Base-by-base conservation (phyloP, 2,797 vertebrate species). In the Sebastes goodei region DNA sequence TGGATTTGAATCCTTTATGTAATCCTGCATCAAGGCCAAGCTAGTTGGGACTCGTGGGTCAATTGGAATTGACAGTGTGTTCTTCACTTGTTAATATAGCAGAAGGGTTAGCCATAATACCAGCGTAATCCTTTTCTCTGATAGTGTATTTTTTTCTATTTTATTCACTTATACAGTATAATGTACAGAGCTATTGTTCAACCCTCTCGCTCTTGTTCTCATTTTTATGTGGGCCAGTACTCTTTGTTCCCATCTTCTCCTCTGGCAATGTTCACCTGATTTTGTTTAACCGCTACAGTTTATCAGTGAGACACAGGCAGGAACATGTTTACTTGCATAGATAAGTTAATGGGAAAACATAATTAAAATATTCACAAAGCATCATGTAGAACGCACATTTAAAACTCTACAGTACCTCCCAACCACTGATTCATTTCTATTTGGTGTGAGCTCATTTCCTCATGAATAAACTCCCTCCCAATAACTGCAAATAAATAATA, bases 1-100 rank as follows among this genome's bases (percentile, higher is more conserved):
- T 90, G 82, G 56, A 81, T 86, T 92, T 87, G 74, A 88, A 82
- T 86, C 78, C 59, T 85, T 91, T 90, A 92, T 88, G 79, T 93
- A 91, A 93, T 90, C 76, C 85, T 78, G 49, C 75, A 92, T 84
- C 81, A 71, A 81, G 82, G 66, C 79, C 84, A 79, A 82, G 74
- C 73, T 76, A 74, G 81, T 85, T 85, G 73, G 53, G 70, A 83
- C 66, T 81, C 70, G 63, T 71, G 30, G 71, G 74, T 91, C 78
- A 86, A 61, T 70, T 85, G 76, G 23, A 90, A 78, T 66, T 83
- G 78, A 86, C 85, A 84, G 84, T 80, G 66, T 71, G 63, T 72
- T 85, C 68, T 65, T 86, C 42, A 78, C 63, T 78, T 78, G 55
- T 81, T 81, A 74, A 74, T 80, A 72, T 66, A 75, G 75, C 74